phyloP scores from a whole-genome alignment of 2,113 vertebrate species.

The Neolamprologus caudopunctatus region DNA sequence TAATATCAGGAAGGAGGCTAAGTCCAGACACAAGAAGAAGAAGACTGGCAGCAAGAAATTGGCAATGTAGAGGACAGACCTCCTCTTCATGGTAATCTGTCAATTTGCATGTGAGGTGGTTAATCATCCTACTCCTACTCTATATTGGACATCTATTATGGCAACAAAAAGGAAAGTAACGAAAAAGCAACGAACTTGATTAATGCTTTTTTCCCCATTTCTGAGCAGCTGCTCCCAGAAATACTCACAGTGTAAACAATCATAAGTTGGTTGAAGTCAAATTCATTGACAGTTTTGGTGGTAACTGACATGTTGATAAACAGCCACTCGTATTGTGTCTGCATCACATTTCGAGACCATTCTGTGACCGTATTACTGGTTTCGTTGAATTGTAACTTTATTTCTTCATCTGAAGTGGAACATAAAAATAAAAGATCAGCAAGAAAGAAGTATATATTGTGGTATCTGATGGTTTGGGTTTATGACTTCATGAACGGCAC shows the following conservation, averaged over 20 bases:
- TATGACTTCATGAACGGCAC: neutral
- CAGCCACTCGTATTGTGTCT: neutral
- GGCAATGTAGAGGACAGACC: constrained; percentile 63
- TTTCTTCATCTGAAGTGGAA: neutral
- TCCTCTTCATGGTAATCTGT: constrained; percentile 70
- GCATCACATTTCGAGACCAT: neutral
- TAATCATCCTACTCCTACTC: neutral
- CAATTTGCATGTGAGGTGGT: neutral
- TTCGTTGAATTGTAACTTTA: neutral
- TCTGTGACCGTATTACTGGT: neutral
- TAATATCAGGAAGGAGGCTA: constrained; percentile 71
- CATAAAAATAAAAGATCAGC: neutral
- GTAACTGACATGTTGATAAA: neutral
- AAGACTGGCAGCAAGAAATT: constrained; percentile 72
- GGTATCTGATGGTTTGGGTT: neutral
- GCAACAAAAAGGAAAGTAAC: neutral
- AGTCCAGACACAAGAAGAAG: constrained; percentile 70
- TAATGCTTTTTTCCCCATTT: accelerated
- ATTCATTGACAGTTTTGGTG: neutral
- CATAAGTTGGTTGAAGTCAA: neutral
- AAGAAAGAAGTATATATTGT: neutral
- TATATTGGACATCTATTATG: neutral
- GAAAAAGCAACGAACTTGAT: neutral
- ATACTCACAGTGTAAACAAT: constrained; percentile 1
- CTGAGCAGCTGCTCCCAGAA: too few species aligned